Base-by-base conservation (phyloP, 2,888 invertebrate species). In the Lithosia quadra region DNA sequence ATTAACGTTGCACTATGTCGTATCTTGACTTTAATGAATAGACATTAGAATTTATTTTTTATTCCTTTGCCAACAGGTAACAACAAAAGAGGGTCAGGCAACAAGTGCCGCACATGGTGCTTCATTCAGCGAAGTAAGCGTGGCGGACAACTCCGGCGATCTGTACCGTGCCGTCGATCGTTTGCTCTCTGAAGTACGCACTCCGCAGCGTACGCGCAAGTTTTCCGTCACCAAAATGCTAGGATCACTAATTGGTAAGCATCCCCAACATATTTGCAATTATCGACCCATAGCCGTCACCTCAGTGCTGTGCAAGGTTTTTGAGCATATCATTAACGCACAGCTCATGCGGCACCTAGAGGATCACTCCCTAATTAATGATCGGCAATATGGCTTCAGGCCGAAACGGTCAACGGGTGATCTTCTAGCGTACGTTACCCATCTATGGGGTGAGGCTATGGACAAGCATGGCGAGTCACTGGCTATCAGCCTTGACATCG, bases 171-270 rank as follows among this genome's bases (percentile, higher is more conserved):
- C 97, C 69, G 97, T 98, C 82, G 97, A 97, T 86, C 92, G 95
- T 60, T 91, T 97, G 34, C 93, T 97, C 39, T 96, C 96, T 72
- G 97, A 97, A 85, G 96, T 97, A 71, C 95, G 96, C 72, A 95
- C 94, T 24, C 95, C 96, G 49, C 95, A 96, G 81, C 96, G 97
- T 81, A 95, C 96, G 77, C 93, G 97, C 78, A 97, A 97, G 89
- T 97, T 97, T 91, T 97, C 97, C 69, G 97, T 97, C 56, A 97
- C 97, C 39, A 97, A 97, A 91, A 97, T 97, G 97, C 96, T 97
- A 73, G 97, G 97, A 68, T 97, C 97, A 11, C 90, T 97, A 73
- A 97, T 97, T 87, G 97, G 97, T 94, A 81, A 81, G 74, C 59
- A 75, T 67, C 7, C 1, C 18, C 9, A 24, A 22, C 9, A 61